Percentiles rank a stretch among this genome's conserved stretches.
phyloP scores from a whole-genome alignment of 2,113 vertebrate species.

The Amblyornis subalaris region DNA sequence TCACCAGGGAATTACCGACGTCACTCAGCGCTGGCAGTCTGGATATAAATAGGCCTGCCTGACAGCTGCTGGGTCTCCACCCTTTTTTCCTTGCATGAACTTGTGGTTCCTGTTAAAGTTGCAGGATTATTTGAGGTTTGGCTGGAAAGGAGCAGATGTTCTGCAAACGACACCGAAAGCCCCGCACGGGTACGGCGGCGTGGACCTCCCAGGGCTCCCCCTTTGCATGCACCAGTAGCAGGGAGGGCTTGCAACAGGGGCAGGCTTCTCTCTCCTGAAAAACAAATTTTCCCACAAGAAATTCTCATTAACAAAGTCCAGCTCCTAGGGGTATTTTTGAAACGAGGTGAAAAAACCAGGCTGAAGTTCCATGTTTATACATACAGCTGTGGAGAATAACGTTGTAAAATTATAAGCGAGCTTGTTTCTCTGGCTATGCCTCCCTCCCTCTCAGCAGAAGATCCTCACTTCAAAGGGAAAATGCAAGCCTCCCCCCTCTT shows the following conservation, averaged over 20 bases:
- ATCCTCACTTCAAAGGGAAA: conserved; percentile 46
- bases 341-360: neutral
- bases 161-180: neutral
- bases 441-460: neutral
- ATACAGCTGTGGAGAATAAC: neutral
- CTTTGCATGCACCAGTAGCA: neutral
- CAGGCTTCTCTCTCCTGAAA: neutral
- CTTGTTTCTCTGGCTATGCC: neutral
- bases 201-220: neutral
- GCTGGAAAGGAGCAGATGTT: conserved; percentile 40
- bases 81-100: conserved; percentile 28
- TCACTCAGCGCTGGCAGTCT: neutral
- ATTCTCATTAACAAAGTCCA: neutral
- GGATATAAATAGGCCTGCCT: conserved; percentile 40
- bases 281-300: neutral
- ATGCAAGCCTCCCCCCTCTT: neutral
- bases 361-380: neutral
- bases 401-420: neutral
- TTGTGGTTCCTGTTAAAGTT: conserved; percentile 25
- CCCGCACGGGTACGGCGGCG: neutral
- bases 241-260: neutral
- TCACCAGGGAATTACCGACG: neutral
- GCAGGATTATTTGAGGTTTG: conserved; percentile 13
- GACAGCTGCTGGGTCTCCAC: conserved; percentile 27
- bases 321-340: neutral